phyloP scores from a whole-genome alignment of 1,140 invertebrate genomes.

The Kradibia gibbosae region DNA sequence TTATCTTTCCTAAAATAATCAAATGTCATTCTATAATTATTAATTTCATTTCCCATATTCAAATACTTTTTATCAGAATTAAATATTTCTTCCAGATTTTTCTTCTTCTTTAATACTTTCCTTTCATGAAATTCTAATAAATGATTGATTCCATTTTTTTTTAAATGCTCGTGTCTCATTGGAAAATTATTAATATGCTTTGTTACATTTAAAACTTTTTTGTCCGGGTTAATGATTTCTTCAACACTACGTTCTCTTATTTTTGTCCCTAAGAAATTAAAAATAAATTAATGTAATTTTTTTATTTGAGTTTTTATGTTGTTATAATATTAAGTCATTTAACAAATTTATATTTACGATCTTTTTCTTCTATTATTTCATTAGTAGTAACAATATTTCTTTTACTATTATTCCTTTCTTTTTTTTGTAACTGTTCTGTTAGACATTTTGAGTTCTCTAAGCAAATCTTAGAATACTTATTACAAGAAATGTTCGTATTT shows the following conservation, averaged over 20 bases:
- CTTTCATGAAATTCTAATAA: slow-evolving; percentile 6
- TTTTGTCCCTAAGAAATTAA: not conserved
- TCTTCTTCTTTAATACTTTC: not conserved
- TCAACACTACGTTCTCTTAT: not conserved
- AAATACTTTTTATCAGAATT: not conserved
- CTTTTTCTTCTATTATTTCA: not conserved
- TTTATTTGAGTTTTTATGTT: not conserved
- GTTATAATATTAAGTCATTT: not conserved
- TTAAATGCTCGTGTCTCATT: not conserved
- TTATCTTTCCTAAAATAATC: not conserved
- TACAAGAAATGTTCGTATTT: not conserved
- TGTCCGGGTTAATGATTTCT: not conserved
- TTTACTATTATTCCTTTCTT: not conserved
- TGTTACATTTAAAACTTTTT: not conserved
- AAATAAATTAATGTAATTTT: not conserved
- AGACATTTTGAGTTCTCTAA: not conserved
- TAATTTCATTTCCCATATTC: not conserved
- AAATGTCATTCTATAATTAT: not conserved
- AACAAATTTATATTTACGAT: not conserved
- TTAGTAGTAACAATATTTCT: not conserved
- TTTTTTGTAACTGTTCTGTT: not conserved
- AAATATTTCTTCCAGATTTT: not conserved
- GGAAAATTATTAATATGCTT: not conserved
- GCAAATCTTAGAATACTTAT: not conserved
- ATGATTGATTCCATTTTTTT: not conserved